Conservation (phyloP, 2,797 vertebrate species). For the Rhinoraja longicauda region DNA sequence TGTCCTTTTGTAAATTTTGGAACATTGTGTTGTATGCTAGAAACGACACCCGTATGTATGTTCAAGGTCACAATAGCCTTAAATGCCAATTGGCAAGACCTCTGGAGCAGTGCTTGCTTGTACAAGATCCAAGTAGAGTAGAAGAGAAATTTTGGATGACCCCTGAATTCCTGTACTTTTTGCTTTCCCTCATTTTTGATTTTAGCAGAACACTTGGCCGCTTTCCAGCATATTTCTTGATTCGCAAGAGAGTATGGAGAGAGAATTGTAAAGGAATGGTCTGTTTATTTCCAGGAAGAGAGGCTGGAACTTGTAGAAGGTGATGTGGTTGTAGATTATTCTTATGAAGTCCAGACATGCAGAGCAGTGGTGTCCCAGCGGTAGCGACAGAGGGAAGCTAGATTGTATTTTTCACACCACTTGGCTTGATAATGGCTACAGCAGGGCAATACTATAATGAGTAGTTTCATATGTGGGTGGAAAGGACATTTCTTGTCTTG, state of each 20-base stretch:
- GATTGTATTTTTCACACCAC: not conserved
- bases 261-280: not conserved
- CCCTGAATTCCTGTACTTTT: not conserved
- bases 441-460: not conserved
- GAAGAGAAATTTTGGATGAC: not conserved
- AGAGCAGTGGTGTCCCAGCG: not conserved
- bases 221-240: not conserved
- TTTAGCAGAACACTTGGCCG: not conserved
- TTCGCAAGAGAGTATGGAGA: not conserved
- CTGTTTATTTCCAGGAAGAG: not conserved
- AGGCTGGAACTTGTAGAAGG: not conserved
- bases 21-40: not conserved
- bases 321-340: constrained; percentile 3
- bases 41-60: not conserved
- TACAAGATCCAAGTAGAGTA: not conserved
- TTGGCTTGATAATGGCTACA: not conserved
- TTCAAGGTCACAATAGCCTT: not conserved
- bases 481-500: not conserved
- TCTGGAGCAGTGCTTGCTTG: not conserved
- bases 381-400: not conserved
- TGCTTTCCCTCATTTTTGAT: not conserved
- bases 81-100: not conserved
- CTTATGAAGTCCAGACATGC: not conserved
- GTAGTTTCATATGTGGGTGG: not conserved
- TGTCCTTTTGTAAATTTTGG: not conserved